Base-by-base conservation (phyloP, 1,140 invertebrate genomes). In the Lucilia cuprina region DNA sequence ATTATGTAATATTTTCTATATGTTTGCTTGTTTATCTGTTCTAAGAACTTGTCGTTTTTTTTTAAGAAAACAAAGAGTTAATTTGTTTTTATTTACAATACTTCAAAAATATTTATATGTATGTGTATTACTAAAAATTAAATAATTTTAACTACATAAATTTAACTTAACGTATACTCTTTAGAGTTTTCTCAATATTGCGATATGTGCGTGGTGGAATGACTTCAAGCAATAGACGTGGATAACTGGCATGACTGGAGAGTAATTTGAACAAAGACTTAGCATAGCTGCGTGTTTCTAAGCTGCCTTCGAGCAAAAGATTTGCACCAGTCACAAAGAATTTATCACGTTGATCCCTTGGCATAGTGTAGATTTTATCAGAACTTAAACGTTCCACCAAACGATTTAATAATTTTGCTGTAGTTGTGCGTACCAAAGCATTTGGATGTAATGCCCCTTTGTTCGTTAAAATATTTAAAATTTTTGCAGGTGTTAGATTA, bases 231-330 rank as follows among this genome's bases (percentile, higher is more conserved):
- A 96, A 88, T 86, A 94, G 91, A 82, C 93, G 93, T 83, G 94
- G 93, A 88, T 96, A 96, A 19, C 93, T 92, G 2, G 89, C 87
- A 89, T 96, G 94, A 12, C 93, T 90, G 83, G 94, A 93, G 12
- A 96, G 89, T 0, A 92, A 88, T 13, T 93, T 91, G 85, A 95
- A 94, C 17, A 96, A 92, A 82, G 93, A 93, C 65, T 95, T 93
- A 2, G 95, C 95, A 90, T 93, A 94, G 91, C 90, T 93, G 93
- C 98, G 94, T 0, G 97, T 96, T 85, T 98, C 96, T 21, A 96
- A 93, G 89, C 95, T 96, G 14, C 96, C 96, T 90, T 99, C 98
- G 9, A 94, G 95, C 1, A 98, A 91, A 84, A 98, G 94, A 87
- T 96, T 96, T 0, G 97, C 96, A 4, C 95, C 95, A 0, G 95